Conservation (phyloP, 2,113 vertebrate genomes). For the Pseudopodoces humilis region DNA sequence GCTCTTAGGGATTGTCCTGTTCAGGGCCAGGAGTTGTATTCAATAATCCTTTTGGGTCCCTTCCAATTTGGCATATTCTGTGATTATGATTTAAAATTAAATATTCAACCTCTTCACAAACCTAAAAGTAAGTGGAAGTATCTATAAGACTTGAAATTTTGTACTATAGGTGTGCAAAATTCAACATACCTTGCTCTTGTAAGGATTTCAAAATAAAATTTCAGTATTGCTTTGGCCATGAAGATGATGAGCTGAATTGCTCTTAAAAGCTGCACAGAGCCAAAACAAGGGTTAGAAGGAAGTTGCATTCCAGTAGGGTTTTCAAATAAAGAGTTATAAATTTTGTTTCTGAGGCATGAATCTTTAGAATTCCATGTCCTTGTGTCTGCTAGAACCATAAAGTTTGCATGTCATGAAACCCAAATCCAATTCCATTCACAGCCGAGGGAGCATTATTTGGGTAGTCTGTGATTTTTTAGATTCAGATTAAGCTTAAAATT, state of each 20-base stretch:
- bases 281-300: not conserved
- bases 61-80: not conserved
- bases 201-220: not conserved
- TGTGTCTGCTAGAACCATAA: rapidly evolving
- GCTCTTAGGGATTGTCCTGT: not conserved
- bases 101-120: not conserved
- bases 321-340: not conserved
- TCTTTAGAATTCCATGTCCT: not conserved
- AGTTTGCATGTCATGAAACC: rapidly evolving
- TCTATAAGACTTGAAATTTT: not conserved
- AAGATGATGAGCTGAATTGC: not conserved
- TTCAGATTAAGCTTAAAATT: not conserved
- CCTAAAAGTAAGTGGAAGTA: not conserved
- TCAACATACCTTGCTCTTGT: not conserved
- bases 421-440: not conserved
- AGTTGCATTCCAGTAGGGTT: not conserved
- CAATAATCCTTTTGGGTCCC: not conserved
- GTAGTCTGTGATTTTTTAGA: not conserved
- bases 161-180: not conserved
- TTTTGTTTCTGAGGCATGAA: not conserved
- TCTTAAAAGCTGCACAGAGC: not conserved
- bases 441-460: not conserved
- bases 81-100: not conserved
- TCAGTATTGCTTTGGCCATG: not conserved
- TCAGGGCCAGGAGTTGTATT: not conserved